Conservation (phyloP, 2,797 vertebrate species). For the Pelochelys cantorii region DNA sequence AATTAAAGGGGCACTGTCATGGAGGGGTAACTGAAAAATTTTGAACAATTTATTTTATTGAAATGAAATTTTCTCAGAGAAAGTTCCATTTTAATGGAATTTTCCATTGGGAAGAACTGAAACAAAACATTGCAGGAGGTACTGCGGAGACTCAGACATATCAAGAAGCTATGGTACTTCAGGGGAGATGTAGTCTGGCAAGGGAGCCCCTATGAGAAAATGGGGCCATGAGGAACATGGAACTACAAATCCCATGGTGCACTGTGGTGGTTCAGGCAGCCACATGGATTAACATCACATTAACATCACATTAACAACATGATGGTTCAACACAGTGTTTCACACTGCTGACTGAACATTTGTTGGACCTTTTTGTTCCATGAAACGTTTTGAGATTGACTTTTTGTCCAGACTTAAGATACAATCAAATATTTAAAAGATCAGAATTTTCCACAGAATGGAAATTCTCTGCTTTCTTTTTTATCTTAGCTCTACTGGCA, state of each 20-base stretch:
- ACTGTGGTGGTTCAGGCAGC: neutral
- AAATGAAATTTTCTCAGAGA: neutral
- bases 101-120: neutral
- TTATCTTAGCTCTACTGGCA: neutral
- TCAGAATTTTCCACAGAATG: neutral
- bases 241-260: neutral
- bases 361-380: neutral
- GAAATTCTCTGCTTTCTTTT: neutral
- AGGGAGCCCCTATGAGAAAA: neutral
- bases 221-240: neutral
- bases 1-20: neutral
- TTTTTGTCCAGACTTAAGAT: neutral
- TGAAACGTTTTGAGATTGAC: neutral
- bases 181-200: neutral
- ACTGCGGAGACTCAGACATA: neutral
- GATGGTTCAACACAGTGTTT: neutral
- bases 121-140: neutral
- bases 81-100: neutral
- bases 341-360: neutral
- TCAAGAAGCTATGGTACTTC: neutral
- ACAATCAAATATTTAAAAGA: neutral
- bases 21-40: neutral
- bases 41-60: neutral
- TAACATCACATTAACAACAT: neutral
- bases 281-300: neutral